These are phyloP conservation scores for Lasioglossum baleicum DNA, from an alignment of 1,140 invertebrate species.

Conservation along the genomic window DNA sequence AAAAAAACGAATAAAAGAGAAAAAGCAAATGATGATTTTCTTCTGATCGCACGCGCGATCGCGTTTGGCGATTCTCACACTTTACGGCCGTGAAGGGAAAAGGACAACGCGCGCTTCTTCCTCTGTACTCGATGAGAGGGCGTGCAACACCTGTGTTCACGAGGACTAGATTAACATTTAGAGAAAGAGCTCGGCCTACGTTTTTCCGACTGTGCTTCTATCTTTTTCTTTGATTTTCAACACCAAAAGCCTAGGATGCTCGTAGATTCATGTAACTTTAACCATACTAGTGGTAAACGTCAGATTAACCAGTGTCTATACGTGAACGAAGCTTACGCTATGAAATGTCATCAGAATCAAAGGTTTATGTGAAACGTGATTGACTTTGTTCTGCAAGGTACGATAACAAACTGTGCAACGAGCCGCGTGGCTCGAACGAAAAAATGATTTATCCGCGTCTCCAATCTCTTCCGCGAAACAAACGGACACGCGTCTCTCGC, in stretches of 20 bases:
- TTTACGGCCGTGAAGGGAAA: neutral
- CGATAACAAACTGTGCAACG: neutral
- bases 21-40: constrained; percentile 1
- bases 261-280: constrained; percentile 67
- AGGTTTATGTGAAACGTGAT: constrained; percentile 61
- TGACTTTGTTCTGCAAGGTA: neutral
- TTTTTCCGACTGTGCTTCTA: constrained; percentile 51
- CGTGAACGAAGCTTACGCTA: constrained; percentile 31
- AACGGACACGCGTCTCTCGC: too few species aligned
- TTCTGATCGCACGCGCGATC: constrained; percentile 34
- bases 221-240: constrained; percentile 41
- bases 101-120: constrained; percentile 15
- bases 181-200: constrained; percentile 44
- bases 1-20: too few species aligned
- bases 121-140: constrained; percentile 40
- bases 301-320: constrained; percentile 16
- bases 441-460: neutral
- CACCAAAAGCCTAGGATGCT: constrained; percentile 75
- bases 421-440: neutral
- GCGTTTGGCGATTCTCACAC: constrained; percentile 31
- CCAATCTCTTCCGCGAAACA: neutral
- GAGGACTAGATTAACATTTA: constrained; percentile 38
- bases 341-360: constrained; percentile 46
- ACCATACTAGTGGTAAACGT: constrained; percentile 47
- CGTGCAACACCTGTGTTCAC: constrained; percentile 31